Conservation (phyloP, 2,797 vertebrate species). For the Eulemur coronatus region DNA sequence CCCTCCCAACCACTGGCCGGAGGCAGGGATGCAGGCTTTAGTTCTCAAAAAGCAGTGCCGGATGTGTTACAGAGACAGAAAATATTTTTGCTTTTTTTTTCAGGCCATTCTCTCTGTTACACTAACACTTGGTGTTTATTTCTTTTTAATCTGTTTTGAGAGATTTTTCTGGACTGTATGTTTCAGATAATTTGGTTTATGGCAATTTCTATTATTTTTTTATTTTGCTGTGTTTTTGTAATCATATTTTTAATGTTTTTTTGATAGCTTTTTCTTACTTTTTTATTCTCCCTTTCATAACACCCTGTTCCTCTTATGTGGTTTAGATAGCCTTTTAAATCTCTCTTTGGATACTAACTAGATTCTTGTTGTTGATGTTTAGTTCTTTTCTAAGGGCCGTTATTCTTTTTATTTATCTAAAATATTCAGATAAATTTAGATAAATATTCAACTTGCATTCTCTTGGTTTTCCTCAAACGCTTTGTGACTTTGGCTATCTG, state of each 20-base stretch:
- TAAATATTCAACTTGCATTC: too few relatives aligned
- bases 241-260: neutral
- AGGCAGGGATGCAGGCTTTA: too few relatives aligned
- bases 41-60: too few relatives aligned
- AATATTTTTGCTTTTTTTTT: too few relatives aligned
- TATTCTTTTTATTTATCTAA: neutral
- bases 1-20: too few relatives aligned
- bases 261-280: neutral
- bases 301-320: neutral
- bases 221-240: neutral
- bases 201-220: neutral
- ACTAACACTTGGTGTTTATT: neutral
- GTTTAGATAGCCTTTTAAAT: neutral
- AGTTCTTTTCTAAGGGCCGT: neutral
- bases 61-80: too few relatives aligned
- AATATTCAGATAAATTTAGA: too few relatives aligned
- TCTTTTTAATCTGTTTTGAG: neutral
- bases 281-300: neutral
- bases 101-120: too few relatives aligned
- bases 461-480: neutral
- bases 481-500: neutral
- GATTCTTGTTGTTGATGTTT: neutral
- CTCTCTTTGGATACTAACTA: neutral
- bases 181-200: conserved; percentile 7
- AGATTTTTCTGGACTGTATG: neutral